These are phyloP conservation scores for Epicampocera succincta DNA, from an alignment of 2,888 invertebrate genomes.

Conservation along the genomic window DNA sequence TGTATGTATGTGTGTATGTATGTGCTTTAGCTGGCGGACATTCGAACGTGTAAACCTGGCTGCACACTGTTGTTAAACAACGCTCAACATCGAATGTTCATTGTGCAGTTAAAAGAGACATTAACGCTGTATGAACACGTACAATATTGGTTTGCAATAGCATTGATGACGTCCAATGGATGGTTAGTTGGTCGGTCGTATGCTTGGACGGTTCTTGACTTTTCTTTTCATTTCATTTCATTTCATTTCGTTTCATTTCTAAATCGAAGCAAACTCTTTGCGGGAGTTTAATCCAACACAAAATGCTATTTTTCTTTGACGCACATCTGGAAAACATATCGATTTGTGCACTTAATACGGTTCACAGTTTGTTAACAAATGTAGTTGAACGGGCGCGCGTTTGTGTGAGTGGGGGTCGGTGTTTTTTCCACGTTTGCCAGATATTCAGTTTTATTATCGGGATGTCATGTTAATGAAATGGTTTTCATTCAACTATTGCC, in stretches of 20 bases:
- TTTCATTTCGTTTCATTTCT: no score
- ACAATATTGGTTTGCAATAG: slow-evolving; percentile 67
- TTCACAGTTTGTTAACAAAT: slow-evolving; percentile 48
- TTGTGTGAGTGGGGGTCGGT: not conserved
- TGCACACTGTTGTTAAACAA: slow-evolving; percentile 20
- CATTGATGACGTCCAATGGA: slow-evolving; percentile 65
- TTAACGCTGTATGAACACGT: slow-evolving; percentile 68
- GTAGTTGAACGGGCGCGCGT: not conserved
- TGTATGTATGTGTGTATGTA: no score
- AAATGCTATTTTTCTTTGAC: slow-evolving; percentile 33
- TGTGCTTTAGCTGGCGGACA: no score
- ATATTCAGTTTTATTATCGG: not conserved
- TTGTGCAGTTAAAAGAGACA: slow-evolving; percentile 42
- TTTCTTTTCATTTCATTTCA: slow-evolving; percentile 24
- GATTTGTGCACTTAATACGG: slow-evolving; percentile 40
- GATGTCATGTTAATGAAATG: slow-evolving; percentile 8
- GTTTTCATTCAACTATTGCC: no score
- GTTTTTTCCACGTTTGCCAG: not conserved
- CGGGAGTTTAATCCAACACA: slow-evolving; percentile 23
- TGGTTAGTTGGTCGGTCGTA: slow-evolving; percentile 65
- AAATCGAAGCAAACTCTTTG: not conserved
- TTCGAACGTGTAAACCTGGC: slow-evolving; percentile 8
- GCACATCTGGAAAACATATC: slow-evolving; percentile 34
- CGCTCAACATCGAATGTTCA: slow-evolving; percentile 16
- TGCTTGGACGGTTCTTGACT: slow-evolving; percentile 59